phyloP scores from a whole-genome alignment of 2,113 vertebrate genomes.

The Halcyon senegalensis region DNA sequence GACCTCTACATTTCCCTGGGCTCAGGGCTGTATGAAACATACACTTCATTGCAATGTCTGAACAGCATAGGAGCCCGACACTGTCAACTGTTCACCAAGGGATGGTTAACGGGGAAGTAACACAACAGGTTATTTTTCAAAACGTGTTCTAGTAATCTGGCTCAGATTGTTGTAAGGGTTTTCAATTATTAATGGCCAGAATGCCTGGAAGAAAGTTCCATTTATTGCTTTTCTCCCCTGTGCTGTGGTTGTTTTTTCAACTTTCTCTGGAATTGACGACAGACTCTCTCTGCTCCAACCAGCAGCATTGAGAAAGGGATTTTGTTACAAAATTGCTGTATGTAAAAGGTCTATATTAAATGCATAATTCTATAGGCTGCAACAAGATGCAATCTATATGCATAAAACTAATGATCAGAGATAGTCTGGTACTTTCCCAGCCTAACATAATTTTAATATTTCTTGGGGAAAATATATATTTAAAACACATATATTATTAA shows the following conservation, averaged over 20 bases:
- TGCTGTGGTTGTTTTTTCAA: not conserved
- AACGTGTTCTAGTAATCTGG: not conserved
- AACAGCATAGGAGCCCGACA: not conserved
- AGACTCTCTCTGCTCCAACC: not conserved
- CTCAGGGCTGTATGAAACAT: not conserved
- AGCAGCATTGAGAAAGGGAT: not conserved
- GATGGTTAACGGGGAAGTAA: not conserved
- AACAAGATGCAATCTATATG: not conserved
- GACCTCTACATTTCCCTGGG: not conserved
- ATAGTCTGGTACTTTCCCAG: not conserved
- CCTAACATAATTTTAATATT: not conserved
- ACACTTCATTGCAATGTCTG: not conserved
- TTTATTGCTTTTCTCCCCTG: not conserved
- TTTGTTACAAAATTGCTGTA: not conserved
- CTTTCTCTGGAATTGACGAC: not conserved
- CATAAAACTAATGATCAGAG: not conserved
- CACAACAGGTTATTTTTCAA: slow-evolving; percentile 24
- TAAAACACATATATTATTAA: not conserved
- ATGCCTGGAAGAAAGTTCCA: not conserved
- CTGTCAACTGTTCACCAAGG: not conserved
- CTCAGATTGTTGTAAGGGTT: not conserved
- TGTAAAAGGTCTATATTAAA: not conserved
- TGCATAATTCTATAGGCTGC: not conserved
- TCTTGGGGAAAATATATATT: not conserved
- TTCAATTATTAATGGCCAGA: slow-evolving; percentile 26